Percentiles rank a stretch among this genome's conserved stretches.
Evolutionary conservation across 2,888 invertebrate genomes (phyloP).

Genomic region (Leptura quadrifasciata): DNA sequence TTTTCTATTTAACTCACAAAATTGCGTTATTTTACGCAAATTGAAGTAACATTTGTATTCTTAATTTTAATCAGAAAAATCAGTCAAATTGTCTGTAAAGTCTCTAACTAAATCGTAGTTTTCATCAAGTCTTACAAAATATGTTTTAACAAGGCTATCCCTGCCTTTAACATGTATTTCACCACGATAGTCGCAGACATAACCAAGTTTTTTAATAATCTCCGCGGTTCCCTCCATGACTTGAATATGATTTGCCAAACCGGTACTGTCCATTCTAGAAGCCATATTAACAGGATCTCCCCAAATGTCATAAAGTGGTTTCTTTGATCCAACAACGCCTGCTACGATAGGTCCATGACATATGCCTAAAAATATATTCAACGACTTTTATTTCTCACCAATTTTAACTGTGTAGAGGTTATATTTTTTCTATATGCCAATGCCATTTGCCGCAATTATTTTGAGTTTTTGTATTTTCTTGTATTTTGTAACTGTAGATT

Average conservation of each 20-base stretch:
- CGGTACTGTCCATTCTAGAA: slow-evolving; percentile 96
- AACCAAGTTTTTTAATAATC: slow-evolving; percentile 81
- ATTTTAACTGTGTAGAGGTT: too few species aligned
- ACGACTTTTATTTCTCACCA: not conserved
- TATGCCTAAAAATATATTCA: slow-evolving; percentile 79
- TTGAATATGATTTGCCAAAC: slow-evolving; percentile 75
- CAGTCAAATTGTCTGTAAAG: slow-evolving; percentile 18
- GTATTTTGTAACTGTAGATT: too few species aligned
- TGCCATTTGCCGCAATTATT: too few species aligned
- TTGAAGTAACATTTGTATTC: not conserved
- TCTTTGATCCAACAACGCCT: slow-evolving; percentile 94
- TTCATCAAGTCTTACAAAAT: slow-evolving; percentile 82
- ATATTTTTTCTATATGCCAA: too few species aligned
- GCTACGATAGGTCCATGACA: slow-evolving; percentile 94
- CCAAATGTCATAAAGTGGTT: slow-evolving; percentile 97
- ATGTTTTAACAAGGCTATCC: slow-evolving; percentile 81
- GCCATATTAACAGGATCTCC: slow-evolving; percentile 98
- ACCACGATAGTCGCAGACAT: slow-evolving; percentile 82
- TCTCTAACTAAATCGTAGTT: slow-evolving; percentile 60
- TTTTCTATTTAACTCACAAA: not conserved
- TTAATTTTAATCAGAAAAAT: not conserved
- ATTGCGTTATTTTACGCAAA: not conserved
- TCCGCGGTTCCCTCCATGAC: slow-evolving; percentile 84
- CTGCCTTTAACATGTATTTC: slow-evolving; percentile 85
- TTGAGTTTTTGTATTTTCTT: too few species aligned